Percentiles rank a stretch among this genome's conserved stretches.
Conservation (phyloP, 2,888 invertebrate species). For the Danaus chrysippus region DNA sequence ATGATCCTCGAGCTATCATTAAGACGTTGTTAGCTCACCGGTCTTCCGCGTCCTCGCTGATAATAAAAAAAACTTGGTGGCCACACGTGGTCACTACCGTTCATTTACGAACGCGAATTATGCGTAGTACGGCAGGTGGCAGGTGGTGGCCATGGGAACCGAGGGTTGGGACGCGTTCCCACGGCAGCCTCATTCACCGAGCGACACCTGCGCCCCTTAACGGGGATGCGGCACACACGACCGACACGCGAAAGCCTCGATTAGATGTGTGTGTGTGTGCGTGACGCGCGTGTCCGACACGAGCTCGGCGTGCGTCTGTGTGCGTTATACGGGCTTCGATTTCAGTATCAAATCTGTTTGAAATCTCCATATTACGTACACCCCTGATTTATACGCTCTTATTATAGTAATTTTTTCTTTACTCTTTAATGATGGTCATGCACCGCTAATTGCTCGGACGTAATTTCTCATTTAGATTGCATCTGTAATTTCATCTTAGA, state of each 20-base stretch:
- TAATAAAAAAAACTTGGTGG: slow-evolving; percentile 56
- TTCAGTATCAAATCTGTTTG: slow-evolving; percentile 53
- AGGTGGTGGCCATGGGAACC: slow-evolving; percentile 72
- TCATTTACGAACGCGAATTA: slow-evolving; percentile 78
- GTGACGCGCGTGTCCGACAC: slow-evolving; percentile 35
- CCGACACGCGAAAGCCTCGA: slow-evolving; percentile 73
- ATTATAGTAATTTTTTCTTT: slow-evolving; percentile 41
- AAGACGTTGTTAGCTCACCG: slow-evolving; percentile 73
- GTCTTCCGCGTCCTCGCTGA: slow-evolving; percentile 68
- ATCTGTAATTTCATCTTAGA: slow-evolving; percentile 27
- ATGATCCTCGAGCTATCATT: slow-evolving; percentile 54
- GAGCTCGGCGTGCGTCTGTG: slow-evolving; percentile 34
- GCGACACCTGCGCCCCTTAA: slow-evolving; percentile 75
- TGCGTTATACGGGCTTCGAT: slow-evolving; percentile 42
- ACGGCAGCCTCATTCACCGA: slow-evolving; percentile 73
- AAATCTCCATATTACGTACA: slow-evolving; percentile 49
- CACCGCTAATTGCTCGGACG: slow-evolving; percentile 28
- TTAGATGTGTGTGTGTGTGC: slow-evolving; percentile 55
- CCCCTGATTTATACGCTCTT: slow-evolving; percentile 50
- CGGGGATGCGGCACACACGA: slow-evolving; percentile 74
- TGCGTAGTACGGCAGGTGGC: slow-evolving; percentile 78
- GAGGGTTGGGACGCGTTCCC: slow-evolving; percentile 72
- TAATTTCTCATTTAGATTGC: slow-evolving; percentile 30
- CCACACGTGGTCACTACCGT: slow-evolving; percentile 79
- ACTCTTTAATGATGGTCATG: slow-evolving; percentile 20